Base-by-base conservation (phyloP, 2,113 vertebrate genomes). In the Microtus montanus region DNA sequence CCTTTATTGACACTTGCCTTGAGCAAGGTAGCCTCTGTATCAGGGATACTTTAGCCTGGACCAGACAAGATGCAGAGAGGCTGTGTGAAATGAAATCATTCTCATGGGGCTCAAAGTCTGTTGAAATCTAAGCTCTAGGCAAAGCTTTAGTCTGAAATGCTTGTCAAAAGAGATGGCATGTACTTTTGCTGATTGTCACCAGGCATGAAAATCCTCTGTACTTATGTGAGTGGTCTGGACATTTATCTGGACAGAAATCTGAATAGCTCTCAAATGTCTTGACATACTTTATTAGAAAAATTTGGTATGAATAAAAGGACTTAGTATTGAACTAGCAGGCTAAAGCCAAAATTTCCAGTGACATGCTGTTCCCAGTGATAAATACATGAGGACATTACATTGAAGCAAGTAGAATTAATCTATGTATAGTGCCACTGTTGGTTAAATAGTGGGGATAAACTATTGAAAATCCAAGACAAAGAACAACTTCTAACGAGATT, bases 81-180 rank as follows among this genome's bases (percentile, higher is more conserved):
- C 41, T 73, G 2, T 44, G 14, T 41, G 58, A 68, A 88, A 95
- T 49, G 73, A 47, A 92, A 41, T 22, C 17, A 61, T 5, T 64
- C n/a, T 93, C 73, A n/a, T 5, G 79, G 15, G 88, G 17, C 15
- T 93, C 30, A 22, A 58, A 35, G 82, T n/a, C 68, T 58, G 35
- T 66, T 79, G 58, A 15, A 54, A 30, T 73, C 82, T 92, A 83
- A 41, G 47, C 68, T 94, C 26, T 66, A 74, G 86, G 82, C 91
- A 79, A 35, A 78, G 61, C 87, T 95, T 88, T 78, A 89, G 61
- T 74, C 38, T 92, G 79, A 90, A 83, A 75, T 75, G 54, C 10
- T 52, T 91, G 84, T 93, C 91, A 91, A n/a, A 90, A 79, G 15
- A 35, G 68, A 77, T 89, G 90, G 90, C 82, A 92, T 74, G 26